Base-by-base conservation (phyloP, 2,113 vertebrate genomes). In the Ia io region DNA sequence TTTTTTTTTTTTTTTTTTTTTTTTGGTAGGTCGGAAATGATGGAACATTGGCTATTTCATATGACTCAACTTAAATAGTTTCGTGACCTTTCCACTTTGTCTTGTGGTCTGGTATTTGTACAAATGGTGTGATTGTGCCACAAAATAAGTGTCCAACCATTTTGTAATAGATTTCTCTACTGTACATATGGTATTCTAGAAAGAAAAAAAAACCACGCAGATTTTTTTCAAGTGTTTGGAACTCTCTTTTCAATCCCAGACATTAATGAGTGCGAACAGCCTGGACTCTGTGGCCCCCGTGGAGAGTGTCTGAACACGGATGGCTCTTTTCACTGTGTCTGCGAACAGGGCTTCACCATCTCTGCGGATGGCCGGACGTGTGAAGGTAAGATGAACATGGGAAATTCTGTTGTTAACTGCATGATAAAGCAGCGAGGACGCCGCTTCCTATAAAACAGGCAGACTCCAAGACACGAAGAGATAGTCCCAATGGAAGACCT, bases 241-340 rank as follows among this genome's bases (percentile, higher is more conserved):
- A 91, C 47, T 93, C 37, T 94, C 44, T 87, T 94, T 92, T 94
- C 30, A 49, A 92, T 96, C 97, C 37, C 98, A 99, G 99, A 99
- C 98, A 97, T 99, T 79, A 99, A 99, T 51, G 99, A 99, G 96
- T 99, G 99, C 97, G 95, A 99, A 97, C 65, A 98, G 98, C 93
- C 98, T 1, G 98, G 99, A 49, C 98, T 99, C 82, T 99, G 99
- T 32, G 98, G 97, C 20, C 98, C 98, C 28, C 98, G 99, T 0
- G 99, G 99, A 9, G 98, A 98, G n/a, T 99, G 99, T 97, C 97
- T 99, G 0, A 99, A 99, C 98, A 99, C 98, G 0, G 98, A 98
- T 1, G 99, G 99, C 3, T 99, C 99, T 79, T 99, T 99, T 96
- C 95, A 98, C 70, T 99, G 99, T 93, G 90, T 99, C 61, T 99